Base-by-base conservation (phyloP, 2,113 vertebrate species). In the Hyla sarda region DNA sequence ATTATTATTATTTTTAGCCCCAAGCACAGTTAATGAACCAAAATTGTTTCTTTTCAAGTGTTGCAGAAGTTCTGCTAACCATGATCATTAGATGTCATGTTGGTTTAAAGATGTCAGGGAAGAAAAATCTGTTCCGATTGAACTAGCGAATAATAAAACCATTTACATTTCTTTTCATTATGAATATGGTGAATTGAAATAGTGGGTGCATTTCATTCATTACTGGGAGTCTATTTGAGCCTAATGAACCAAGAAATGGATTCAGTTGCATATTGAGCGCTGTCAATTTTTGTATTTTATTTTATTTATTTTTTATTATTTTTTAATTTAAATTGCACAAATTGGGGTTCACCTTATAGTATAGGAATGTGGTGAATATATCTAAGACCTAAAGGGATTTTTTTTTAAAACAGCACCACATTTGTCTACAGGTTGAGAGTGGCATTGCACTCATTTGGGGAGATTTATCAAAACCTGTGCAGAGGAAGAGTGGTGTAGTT, bases 11-110 rank as follows among this genome's bases (percentile, higher is more conserved):
- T 86, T 90, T 90, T 90, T 90, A 89, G 91, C 89, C 88, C 89
- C 88, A 0, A 0, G 73, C 89, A 90, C 90, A 89, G 67, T 88
- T 91, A 89, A 90, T 90, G 89, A 89, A 90, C 83, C 58, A 90
- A 86, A 89, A 90, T 90, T 0, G 86, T 88, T 90, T 90, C 71
- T 78, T 92, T 91, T 91, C 88, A 91, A 62, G 62, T 82, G 88
- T 86, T 86, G 89, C 75, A 88, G 77, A 47, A 88, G 83, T 77
- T 79, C 82, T 89, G 50, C 89, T 89, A 89, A 52, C 89, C 87
- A 71, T 7, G 84, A 90, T 87, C 52, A 83, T 90, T 87, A 89
- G 82, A 85, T 85, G 83, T 88, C 91, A 90, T 88, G 88, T 89
- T 62, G 34, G 87, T 83, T 90, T 87, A 8, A 86, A 86, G 76